Evolutionary conservation across 2,888 invertebrate species (phyloP), one percentile per base, ranked within the genome.

Genomic region (Lasioglossum morio): DNA sequence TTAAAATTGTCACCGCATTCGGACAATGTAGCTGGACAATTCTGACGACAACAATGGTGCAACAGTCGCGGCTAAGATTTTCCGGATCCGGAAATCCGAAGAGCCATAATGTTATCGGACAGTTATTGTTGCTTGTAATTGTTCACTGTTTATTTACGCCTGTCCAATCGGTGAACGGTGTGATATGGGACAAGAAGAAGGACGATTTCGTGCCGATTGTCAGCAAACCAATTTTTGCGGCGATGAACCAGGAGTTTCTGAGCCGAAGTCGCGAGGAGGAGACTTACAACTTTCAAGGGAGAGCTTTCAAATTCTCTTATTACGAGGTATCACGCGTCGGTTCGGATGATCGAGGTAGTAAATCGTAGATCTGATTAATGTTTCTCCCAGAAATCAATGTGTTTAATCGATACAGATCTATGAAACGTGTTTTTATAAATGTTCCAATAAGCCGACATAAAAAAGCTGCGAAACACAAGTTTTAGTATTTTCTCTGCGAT

Each of bases 221-320:
- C 77, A 84, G 53, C 27, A 37, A 81, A 1, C 74, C 87, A 0
- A 37, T 16, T 2, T 89, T 82, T 8, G 81, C 63, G 0, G 37
- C 4, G 7, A 12, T 79, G 5, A 76, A 80, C n/a, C 53, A 89
- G 30, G 63, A 82, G 34, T 0, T 74, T 2, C 10, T 81, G 4
- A 69, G 10, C 0, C n/a, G 72, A 10, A 87, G 72, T n/a, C 83
- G 82, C 19, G 34, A 10, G 23, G 37, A 8, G 0, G 87, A 90
- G 34, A 70, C 7, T 1, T 72, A 87, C 40, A 79, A 89, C 37
- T 89, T 92, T n/a, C 77, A 90, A n/a, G 78, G 88, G 14, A 63
- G 43, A 34, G 66, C 75, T 0, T 30, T 92, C 23, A 85, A 30
- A 14, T 12, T 92, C 3, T 73, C 83, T 57, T 90, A 88, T 79